phyloP scores from a whole-genome alignment of 2,113 vertebrate genomes.

The Saguinus midas region DNA sequence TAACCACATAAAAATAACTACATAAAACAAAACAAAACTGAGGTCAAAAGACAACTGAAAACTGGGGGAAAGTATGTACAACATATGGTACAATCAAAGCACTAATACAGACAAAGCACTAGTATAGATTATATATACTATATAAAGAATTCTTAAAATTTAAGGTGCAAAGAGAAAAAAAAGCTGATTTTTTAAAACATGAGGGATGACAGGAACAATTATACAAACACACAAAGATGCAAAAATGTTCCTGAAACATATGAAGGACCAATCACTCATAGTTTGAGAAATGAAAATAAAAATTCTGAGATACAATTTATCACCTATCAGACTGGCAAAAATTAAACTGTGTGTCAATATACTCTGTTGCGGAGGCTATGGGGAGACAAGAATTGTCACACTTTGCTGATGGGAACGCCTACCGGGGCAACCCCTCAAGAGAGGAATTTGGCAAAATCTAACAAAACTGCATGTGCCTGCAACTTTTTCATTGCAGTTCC shows the following conservation, averaged over 20 bases:
- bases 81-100: background rate
- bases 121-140: background rate
- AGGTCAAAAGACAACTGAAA: background rate
- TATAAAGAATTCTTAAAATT: background rate
- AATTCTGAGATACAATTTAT: background rate
- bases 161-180: background rate
- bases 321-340: fast-evolving
- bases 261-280: background rate
- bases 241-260: too few species aligned
- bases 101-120: too few species aligned
- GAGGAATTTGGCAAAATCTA: background rate
- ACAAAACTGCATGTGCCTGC: fast-evolving
- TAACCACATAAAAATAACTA: too few species aligned
- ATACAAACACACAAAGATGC: background rate
- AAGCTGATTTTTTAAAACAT: background rate
- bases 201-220: background rate
- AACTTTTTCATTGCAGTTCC: fast-evolving
- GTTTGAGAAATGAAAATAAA: background rate
- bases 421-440: background rate
- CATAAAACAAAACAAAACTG: background rate
- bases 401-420: background rate
- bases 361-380: fast-evolving
- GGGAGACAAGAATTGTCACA: background rate
- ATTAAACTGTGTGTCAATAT: fast-evolving
- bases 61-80: background rate